A percentile compares a stretch with the other conserved stretches of the same genome.
These are phyloP conservation scores for Puffinus mauretanicus DNA, from an alignment of 2,113 vertebrate genomes.

Conservation along the genomic window DNA sequence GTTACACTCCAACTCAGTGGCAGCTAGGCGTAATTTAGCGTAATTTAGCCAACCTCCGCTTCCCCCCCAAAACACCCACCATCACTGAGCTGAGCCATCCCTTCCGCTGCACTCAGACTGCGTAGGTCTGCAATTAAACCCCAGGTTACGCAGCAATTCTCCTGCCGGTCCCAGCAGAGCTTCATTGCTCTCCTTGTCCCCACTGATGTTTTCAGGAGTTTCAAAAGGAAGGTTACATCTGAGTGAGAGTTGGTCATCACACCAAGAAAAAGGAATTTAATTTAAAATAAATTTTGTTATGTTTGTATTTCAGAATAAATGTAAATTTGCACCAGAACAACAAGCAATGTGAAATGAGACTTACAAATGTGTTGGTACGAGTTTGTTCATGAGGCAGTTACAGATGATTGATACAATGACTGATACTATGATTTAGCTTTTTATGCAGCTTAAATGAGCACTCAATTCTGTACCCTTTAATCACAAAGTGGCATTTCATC, in stretches of 20 bases:
- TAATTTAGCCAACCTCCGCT: neutral
- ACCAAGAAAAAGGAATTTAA: neutral
- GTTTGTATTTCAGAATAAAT: neutral
- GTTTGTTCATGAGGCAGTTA: neutral
- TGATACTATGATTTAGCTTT: conserved; percentile 25
- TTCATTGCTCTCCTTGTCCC: neutral
- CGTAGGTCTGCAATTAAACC: accelerated
- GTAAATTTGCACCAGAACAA: neutral
- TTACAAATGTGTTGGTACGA: neutral
- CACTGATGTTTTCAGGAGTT: neutral
- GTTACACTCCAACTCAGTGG: neutral
- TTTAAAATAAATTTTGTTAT: neutral
- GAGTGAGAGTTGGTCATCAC: neutral
- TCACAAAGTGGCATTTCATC: conserved; percentile 40
- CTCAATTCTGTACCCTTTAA: conserved; percentile 31
- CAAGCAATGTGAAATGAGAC: neutral
- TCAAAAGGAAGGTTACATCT: neutral
- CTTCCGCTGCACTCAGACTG: neutral
- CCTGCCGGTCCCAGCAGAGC: neutral
- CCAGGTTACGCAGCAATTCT: neutral
- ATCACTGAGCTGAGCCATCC: neutral
- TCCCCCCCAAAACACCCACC: neutral
- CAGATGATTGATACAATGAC: conserved; percentile 26
- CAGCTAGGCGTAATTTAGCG: neutral
- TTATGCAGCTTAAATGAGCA: conserved; percentile 29